These are phyloP conservation scores for Prolemur simus DNA, from an alignment of 2,113 vertebrate genomes.

Conservation along the genomic window DNA sequence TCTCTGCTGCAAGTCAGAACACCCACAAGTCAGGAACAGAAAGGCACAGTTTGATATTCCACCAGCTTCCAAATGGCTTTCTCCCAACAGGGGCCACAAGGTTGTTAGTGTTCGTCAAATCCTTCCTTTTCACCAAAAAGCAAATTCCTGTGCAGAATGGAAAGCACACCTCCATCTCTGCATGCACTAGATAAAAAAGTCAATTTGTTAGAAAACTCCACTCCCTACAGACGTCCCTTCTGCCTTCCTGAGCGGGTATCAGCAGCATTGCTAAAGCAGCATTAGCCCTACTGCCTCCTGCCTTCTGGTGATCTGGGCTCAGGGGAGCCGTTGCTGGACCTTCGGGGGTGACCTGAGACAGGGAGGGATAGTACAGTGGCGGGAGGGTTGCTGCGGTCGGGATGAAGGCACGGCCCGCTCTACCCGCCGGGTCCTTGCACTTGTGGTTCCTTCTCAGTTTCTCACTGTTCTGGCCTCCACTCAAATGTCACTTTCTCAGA, in stretches of 20 bases:
- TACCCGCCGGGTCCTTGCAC: not conserved
- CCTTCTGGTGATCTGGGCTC: not conserved
- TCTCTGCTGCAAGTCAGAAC: not conserved
- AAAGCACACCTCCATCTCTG: not conserved
- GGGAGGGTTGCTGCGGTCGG: fast-evolving
- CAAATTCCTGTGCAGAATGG: not conserved
- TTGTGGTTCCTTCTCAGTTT: not conserved
- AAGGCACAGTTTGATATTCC: not conserved
- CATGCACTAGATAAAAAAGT: not conserved
- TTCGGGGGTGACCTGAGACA: not conserved
- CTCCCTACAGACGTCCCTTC: not conserved
- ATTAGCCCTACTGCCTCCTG: not conserved
- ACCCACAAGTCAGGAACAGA: not conserved
- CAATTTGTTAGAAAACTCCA: not conserved
- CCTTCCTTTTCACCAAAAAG: not conserved
- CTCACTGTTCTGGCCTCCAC: not conserved
- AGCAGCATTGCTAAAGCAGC: no score
- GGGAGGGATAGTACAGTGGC: not conserved
- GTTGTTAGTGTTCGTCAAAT: not conserved
- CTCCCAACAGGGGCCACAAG: not conserved
- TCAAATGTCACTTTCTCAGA: not conserved
- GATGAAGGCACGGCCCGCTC: not conserved
- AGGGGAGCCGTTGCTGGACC: fast-evolving
- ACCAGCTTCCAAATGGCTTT: not conserved
- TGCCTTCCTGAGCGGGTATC: not conserved